Percentiles rank a stretch among this genome's conserved stretches.
Conservation (phyloP, 2,113 vertebrate genomes). For the Ophthalmotilapia sp. region DNA sequence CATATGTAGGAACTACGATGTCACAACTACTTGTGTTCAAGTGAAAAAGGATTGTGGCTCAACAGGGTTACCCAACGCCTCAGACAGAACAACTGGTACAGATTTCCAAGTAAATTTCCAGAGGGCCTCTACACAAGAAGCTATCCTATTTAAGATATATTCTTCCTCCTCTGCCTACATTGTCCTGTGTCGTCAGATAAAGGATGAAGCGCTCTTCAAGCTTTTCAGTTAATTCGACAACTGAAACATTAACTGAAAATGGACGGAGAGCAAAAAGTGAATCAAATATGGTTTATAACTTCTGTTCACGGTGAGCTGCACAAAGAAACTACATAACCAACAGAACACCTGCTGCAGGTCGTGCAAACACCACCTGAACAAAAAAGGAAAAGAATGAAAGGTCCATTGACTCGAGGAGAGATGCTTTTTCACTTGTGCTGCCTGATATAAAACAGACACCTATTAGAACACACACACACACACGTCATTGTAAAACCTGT, state of each 20-base stretch:
- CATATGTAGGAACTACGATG: neutral
- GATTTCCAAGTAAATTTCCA: neutral
- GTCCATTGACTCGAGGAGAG: conserved; percentile 27
- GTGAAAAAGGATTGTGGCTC: neutral
- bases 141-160: neutral
- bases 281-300: neutral
- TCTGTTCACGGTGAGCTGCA: neutral
- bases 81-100: neutral
- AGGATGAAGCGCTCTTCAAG: neutral
- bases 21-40: neutral
- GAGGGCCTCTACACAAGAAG: neutral
- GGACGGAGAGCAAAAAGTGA: neutral
- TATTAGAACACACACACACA: neutral
- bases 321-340: conserved; percentile 16
- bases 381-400: conserved; percentile 26
- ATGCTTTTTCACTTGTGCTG: conserved; percentile 20
- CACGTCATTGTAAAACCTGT: neutral
- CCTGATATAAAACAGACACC: conserved; percentile 44
- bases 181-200: accelerated
- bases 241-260: neutral
- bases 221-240: neutral
- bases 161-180: neutral
- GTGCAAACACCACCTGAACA: conserved; percentile 38
- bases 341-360: conserved; percentile 41
- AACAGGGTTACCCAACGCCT: neutral